Base-by-base conservation (phyloP, 2,888 invertebrate genomes). In the Sympetrum striolatum region DNA sequence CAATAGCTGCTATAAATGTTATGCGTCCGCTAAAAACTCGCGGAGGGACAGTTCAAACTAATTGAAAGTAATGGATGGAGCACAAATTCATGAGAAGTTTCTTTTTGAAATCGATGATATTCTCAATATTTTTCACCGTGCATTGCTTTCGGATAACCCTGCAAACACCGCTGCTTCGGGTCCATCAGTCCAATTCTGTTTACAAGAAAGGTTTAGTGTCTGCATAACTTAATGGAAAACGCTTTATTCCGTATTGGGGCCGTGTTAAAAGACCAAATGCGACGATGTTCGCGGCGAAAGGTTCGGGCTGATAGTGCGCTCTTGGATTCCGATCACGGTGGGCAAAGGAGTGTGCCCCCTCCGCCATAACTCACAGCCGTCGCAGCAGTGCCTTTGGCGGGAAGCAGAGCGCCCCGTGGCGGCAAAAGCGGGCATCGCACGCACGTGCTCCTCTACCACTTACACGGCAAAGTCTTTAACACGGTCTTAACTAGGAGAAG, bases 321-420 rank as follows among this genome's bases (percentile, higher is more conserved):
- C 39, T 25, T n/a, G 60, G 64, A 86, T 86, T 64, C 60, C 86
- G 37, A 64, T 58, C 82, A 82, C 86, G 86, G 60, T n/a, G 37
- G 60, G 86, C 86, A 37, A n/a, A 35, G 73, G 73, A 73, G 86
- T 60, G 86, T 37, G 86, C n/a, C 35, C 31, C 37, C 86, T 86
- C 37, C 86, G 15, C 86, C 86, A 86, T 86, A 86, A 86, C 86
- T 86, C 82, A 82, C 82, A 31, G 58, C 82, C 86, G 86, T 60
- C 35, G 86, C 37, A 37, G 31, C 86, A 37, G 58, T 73, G 60
- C 86, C 86, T 86, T 64, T 86, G 86, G 86, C 86, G 86, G 86
- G 86, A 86, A 64, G 86, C 60, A 18, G 86, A 37, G 86, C 86
- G 86, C 60, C 86, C 60, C 18, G n/a, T 64, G 86, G 86, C 86